Base-by-base conservation (phyloP, 2,113 vertebrate species). In the Neogale vison region DNA sequence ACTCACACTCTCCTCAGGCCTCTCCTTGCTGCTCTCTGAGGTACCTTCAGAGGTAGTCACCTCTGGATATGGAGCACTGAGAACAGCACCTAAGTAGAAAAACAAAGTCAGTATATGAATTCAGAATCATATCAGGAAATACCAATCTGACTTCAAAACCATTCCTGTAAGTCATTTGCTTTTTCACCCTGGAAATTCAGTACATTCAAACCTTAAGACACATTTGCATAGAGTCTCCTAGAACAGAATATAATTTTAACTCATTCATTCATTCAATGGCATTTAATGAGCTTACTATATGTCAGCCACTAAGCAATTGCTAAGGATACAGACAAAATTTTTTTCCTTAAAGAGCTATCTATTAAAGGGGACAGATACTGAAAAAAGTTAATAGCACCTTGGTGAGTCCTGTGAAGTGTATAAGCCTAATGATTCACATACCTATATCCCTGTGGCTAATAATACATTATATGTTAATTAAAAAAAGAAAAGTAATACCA, bases 1-100 rank as follows among this genome's bases (percentile, higher is more conserved):
- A 98, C 98, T 99, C 97, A 99, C 98, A 57, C 96, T 98, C 76
- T 97, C 98, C 57, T 98, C 98, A 24, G 67, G 23, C 1, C 11
- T 93, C 18, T 88, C 98, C 95, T 1, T 31, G 14, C 76, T 81
- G 21, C 77, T 98, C 14, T 95, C 93, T 0, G 4, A 98, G 50
- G 90, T 96, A 47, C 59, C 98, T 93, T 98, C 98, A 14, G 97
- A 1, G 0, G 98, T 96, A 26, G 98, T 93, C 81, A 96, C 97
- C 36, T 88, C 97, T 84, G 98, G 97, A 11, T 96, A 76, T 72
- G 97, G 98, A 95, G 98, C 98, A 65, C 98, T 98, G 88, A 98
- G 97, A 94, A 97, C 96, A 95, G 98, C 96, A 96, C 97, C 99
- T 99, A 96, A 61, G 31, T 89, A 97, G 59, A 93, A 88, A 93